Percentiles rank a stretch among this genome's conserved stretches.
Evolutionary conservation across 2,113 vertebrate genomes (phyloP).

Genomic region (Leucoraja erinaceus): DNA sequence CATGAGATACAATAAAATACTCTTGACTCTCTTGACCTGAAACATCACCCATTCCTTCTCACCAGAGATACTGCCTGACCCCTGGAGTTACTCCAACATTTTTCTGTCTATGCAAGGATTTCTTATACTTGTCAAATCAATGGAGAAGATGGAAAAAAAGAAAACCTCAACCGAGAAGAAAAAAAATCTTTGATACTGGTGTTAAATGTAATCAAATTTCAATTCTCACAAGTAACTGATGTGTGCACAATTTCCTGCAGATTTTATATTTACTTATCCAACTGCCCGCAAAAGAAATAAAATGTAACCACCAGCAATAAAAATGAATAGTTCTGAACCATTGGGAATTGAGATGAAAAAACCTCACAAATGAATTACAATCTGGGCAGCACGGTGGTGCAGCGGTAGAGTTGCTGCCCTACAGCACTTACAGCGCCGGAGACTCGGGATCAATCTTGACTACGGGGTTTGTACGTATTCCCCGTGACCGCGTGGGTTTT

Average conservation of each 20-base stretch:
- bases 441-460: no score
- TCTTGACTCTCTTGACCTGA: no score
- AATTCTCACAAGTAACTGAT: slow-evolving; percentile 12
- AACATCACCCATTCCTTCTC: no score
- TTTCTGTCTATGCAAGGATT: neutral
- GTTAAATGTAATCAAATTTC: neutral
- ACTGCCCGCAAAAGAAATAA: slow-evolving; percentile 39
- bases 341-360: neutral
- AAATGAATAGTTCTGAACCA: neutral
- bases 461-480: no score
- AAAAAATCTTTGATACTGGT: neutral
- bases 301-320: slow-evolving; percentile 37
- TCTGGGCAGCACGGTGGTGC: no score
- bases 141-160: neutral
- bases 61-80: no score
- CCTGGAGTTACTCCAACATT: no score
- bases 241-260: neutral
- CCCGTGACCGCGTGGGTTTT: no score
- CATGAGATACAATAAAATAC: no score
- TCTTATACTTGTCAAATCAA: neutral
- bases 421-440: no score
- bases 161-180: neutral
- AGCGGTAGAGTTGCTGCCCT: no score
- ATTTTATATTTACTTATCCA: neutral
- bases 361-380: no score